These are phyloP conservation scores for Theodoxus fluviatilis DNA, from an alignment of 2,888 invertebrate species.

Conservation along the genomic window DNA sequence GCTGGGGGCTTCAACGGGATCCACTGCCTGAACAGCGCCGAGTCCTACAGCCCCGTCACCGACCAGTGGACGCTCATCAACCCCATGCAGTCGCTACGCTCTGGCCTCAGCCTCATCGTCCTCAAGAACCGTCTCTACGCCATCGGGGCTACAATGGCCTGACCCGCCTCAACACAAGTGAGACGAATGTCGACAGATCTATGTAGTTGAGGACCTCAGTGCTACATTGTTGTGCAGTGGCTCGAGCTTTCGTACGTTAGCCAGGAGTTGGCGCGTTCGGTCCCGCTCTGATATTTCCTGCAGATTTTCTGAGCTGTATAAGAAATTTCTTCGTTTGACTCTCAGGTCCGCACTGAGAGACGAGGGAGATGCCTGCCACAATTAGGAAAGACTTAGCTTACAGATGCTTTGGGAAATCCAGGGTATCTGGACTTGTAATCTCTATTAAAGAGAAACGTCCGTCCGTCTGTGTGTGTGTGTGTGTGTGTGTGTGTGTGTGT, in stretches of 20 bases:
- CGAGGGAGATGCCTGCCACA: no score
- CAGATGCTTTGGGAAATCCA: no score
- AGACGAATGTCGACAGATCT: slow-evolving; percentile 35
- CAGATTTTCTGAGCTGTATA: no score
- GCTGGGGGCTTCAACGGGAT: slow-evolving; percentile 84
- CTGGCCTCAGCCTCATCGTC: slow-evolving; percentile 78
- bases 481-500: not conserved
- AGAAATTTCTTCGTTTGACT: no score
- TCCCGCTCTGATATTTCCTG: no score
- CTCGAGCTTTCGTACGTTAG: not conserved
- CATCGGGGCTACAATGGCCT: slow-evolving; percentile 84
- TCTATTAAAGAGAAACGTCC: no score
- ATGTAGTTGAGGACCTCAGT: not conserved
- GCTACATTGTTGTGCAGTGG: not conserved
- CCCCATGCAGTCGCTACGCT: slow-evolving; percentile 77
- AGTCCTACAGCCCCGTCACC: slow-evolving; percentile 76
- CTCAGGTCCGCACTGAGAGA: no score
- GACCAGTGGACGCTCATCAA: slow-evolving; percentile 77
- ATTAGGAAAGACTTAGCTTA: no score
- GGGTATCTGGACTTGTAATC: no score
- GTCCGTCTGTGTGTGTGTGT: no score
- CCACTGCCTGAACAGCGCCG: slow-evolving; percentile 78
- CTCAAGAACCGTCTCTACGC: slow-evolving; percentile 77
- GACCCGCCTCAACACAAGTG: slow-evolving; percentile 75
- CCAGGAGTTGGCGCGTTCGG: no score